Conservation (phyloP, 2,113 vertebrate genomes). For the Nymphicus hollandicus region DNA sequence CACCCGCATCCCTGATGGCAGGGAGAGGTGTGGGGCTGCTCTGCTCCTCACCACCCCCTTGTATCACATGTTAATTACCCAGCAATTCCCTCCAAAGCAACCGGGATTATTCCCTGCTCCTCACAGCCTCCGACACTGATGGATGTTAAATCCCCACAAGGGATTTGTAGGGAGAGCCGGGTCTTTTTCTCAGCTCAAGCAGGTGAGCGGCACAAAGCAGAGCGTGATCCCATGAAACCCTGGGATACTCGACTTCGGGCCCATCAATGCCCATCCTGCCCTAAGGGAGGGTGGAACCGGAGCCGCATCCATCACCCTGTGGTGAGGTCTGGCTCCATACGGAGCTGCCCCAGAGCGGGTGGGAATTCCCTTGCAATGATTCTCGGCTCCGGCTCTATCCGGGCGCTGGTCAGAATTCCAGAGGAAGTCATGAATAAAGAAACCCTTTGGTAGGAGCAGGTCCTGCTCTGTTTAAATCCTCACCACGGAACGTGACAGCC, state of each 20-base stretch:
- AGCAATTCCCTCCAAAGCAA: background rate
- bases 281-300: rapidly evolving
- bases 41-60: background rate
- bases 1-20: rapidly evolving
- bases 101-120: background rate
- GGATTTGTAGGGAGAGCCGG: rapidly evolving
- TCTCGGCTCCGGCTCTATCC: background rate
- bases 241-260: background rate
- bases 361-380: background rate
- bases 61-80: background rate
- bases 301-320: background rate
- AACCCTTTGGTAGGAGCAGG: background rate
- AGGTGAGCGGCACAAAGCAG: background rate
- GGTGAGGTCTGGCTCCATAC: rapidly evolving
- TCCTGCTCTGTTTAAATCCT: background rate
- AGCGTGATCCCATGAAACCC: background rate
- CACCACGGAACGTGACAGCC: rapidly evolving
- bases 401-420: background rate
- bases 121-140: background rate
- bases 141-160: background rate
- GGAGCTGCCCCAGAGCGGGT: background rate
- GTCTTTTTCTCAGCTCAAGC: background rate
- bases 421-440: background rate
- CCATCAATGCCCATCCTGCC: background rate
- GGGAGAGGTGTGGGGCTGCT: background rate